Base-by-base conservation (phyloP, 2,888 invertebrate genomes). In the Drosophila histrio region DNA sequence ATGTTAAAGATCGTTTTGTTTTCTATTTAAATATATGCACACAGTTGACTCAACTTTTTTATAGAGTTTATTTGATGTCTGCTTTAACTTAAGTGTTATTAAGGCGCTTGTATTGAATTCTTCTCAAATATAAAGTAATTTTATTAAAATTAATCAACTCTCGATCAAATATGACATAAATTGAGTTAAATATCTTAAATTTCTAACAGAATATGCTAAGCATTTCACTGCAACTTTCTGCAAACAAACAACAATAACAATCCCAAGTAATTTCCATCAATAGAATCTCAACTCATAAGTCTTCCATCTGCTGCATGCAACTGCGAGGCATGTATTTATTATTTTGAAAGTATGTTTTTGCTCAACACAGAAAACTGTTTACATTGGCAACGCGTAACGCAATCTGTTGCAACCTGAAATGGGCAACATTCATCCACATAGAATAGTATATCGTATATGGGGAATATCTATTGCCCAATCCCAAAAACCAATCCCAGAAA, bases 401-500 rank as follows among this genome's bases (percentile, higher is more conserved):
- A 61, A 57, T 57, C 46, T 61, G 66, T 62, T 52, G 56, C 53
- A 65, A 47, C 24, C 50, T 26, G 52, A 46, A 46, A 41, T 41
- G 56, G 54, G 9, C 28, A 39, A 53, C 52, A 22, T 41, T 21
- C 53, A 53, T 30, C 11, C 41, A 22, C 39, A 26, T 24, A 13
- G 11, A n/a, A 28, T 13, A 2, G 4, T n/a, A 21, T 32, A n/a
- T n/a, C n/a, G n/a, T n/a, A 13, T 9, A 49, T 22, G 24, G 36
- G 34, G 22, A 49, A 15, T 49, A 49, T 49, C 46, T 46, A 46
- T 49, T 34, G 49, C 17, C 46, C 46, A 46, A 30, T 47, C 22
- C 39, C 41, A 47, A 47, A 30, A 52, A 44, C 59, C 62, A 76
- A 79, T 79, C 57, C 47, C 61, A 49, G 15, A 46, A 30, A 50